Evolutionary conservation across 2,888 invertebrate genomes (phyloP).

Genomic region (Quadroppia sp.): DNA sequence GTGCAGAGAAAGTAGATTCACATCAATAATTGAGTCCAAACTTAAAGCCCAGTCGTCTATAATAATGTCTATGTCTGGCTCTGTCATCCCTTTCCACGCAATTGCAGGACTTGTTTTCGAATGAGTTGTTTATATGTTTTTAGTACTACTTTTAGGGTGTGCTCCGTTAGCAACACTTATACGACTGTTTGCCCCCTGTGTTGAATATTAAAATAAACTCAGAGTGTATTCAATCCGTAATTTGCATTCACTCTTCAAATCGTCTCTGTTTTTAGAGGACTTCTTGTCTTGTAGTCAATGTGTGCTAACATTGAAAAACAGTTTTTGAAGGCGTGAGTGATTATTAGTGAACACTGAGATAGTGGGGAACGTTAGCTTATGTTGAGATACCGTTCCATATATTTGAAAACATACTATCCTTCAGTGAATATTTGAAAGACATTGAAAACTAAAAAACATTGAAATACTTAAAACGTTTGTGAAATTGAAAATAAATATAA

Average conservation of each 20-base stretch:
- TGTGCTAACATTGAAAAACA: not conserved
- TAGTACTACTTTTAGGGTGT: constrained; percentile 5
- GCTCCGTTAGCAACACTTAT: constrained; percentile 32
- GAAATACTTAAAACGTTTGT: too few relatives aligned
- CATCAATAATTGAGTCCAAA: not conserved
- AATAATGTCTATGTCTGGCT: too few relatives aligned
- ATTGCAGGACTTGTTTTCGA: constrained; percentile 1
- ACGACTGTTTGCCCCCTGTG: too few relatives aligned
- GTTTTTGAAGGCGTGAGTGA: constrained; percentile 24
- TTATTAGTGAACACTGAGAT: not conserved
- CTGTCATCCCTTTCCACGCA: not conserved
- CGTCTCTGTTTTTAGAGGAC: constrained; percentile 11
- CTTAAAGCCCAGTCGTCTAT: not conserved
- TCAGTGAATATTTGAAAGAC: too few relatives aligned
- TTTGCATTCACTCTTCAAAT: too few relatives aligned
- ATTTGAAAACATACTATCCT: too few relatives aligned
- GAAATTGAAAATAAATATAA: too few relatives aligned
- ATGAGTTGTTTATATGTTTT: constrained; percentile 35
- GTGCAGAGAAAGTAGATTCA: too few relatives aligned
- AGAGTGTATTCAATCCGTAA: too few relatives aligned
- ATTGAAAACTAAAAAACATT: too few relatives aligned
- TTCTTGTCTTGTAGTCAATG: not conserved
- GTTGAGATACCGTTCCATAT: not conserved
- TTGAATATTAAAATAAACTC: too few relatives aligned
- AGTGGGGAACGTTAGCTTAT: not conserved